A percentile compares a stretch with the other conserved stretches of the same genome.
phyloP scores from a whole-genome alignment of 2,888 invertebrate species.

The Luperina testacea region DNA sequence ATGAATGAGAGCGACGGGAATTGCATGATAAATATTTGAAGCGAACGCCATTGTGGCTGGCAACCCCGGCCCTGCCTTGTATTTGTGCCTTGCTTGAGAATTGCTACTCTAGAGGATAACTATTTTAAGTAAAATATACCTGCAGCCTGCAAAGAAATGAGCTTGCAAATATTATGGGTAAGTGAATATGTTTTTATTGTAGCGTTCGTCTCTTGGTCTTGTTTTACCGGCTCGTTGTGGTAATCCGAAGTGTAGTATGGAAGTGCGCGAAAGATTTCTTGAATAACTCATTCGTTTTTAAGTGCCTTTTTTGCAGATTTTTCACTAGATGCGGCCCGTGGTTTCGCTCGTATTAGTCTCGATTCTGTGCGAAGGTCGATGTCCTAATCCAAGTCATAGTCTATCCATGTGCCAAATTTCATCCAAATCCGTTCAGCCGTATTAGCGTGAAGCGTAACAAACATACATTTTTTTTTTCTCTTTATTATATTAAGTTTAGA shows the following conservation, averaged over 20 bases:
- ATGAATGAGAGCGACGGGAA: slow-evolving; percentile 79
- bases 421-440: neutral
- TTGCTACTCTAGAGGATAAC: slow-evolving; percentile 56
- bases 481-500: too few relatives aligned
- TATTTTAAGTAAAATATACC: slow-evolving; percentile 57
- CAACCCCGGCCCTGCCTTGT: slow-evolving; percentile 51
- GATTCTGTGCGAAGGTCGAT: neutral
- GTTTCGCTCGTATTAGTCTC: neutral
- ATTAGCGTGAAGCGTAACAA: neutral
- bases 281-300: neutral
- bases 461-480: too few relatives aligned
- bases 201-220: neutral
- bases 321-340: neutral
- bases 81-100: slow-evolving; percentile 58
- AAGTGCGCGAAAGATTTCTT: neutral
- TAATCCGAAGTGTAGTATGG: neutral
- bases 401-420: neutral
- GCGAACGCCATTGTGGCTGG: slow-evolving; percentile 67
- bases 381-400: neutral
- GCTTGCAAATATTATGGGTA: slow-evolving; percentile 42
- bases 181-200: slow-evolving; percentile 44
- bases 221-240: neutral
- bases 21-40: slow-evolving; percentile 81
- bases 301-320: neutral
- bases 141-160: slow-evolving; percentile 44